Conservation (phyloP, 2,888 invertebrate genomes). For the Ecdyonurus torrentis region DNA sequence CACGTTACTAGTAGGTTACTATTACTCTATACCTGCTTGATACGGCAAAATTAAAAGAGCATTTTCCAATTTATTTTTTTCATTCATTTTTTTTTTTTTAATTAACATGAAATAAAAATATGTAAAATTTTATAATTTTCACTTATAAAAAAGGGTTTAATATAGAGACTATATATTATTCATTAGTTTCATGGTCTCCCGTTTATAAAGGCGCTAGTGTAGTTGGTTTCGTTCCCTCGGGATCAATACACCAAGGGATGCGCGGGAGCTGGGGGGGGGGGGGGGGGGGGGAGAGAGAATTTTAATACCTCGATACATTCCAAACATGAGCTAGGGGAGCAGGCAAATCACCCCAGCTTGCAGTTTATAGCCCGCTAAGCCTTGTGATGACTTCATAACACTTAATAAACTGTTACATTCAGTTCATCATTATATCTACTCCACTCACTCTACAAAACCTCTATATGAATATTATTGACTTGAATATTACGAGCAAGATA, state of each 20-base stretch:
- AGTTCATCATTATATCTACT: too few relatives aligned
- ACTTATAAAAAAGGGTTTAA: too few relatives aligned
- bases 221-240: background rate
- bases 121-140: too few relatives aligned
- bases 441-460: too few relatives aligned
- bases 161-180: background rate
- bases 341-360: background rate
- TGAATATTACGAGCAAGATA: too few relatives aligned
- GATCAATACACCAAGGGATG: background rate
- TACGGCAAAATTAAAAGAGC: too few relatives aligned
- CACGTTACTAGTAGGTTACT: too few relatives aligned
- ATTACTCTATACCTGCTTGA: too few relatives aligned
- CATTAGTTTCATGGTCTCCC: background rate
- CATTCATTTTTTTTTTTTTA: too few relatives aligned
- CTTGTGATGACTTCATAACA: conserved; percentile 2
- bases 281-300: background rate
- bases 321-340: background rate
- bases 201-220: background rate
- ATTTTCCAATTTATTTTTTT: too few relatives aligned
- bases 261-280: background rate
- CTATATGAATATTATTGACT: too few relatives aligned
- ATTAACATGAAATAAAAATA: too few relatives aligned
- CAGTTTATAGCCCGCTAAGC: background rate
- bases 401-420: conserved; percentile 2
- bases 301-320: conserved; percentile 3